A percentile compares a stretch with the other conserved stretches of the same genome.
Conservation (phyloP, 1,140 invertebrate genomes). For the Drosophila dunni region DNA sequence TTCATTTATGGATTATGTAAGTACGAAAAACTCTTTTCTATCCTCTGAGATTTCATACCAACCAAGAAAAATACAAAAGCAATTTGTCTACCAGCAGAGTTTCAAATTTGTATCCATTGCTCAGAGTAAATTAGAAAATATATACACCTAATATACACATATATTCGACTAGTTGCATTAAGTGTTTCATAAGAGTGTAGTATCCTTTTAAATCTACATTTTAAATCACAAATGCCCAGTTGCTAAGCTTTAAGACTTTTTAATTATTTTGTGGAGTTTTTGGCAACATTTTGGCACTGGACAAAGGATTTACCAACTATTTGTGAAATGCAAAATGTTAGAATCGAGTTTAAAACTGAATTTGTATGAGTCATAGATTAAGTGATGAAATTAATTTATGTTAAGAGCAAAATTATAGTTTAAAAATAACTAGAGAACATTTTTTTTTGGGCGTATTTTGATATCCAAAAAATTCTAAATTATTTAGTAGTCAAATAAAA, state of each 20-base stretch:
- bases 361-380: no score
- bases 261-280: background rate
- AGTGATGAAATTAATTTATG: no score
- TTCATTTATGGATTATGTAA: conserved; percentile 7
- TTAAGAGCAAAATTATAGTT: no score
- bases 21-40: background rate
- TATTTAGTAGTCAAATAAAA: no score
- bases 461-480: no score
- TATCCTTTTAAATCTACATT: background rate
- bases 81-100: background rate
- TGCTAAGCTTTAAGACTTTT: background rate
- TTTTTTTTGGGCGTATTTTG: no score
- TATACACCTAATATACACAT: no score
- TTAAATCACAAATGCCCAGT: background rate
- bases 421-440: no score
- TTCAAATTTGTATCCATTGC: background rate
- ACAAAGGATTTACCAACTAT: no score
- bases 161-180: background rate
- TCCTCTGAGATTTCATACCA: background rate
- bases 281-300: background rate
- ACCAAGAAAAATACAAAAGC: background rate
- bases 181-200: background rate
- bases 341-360: no score
- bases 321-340: no score
- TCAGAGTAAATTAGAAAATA: background rate